phyloP scores from a whole-genome alignment of 2,797 vertebrate species.

The Masticophis lateralis region DNA sequence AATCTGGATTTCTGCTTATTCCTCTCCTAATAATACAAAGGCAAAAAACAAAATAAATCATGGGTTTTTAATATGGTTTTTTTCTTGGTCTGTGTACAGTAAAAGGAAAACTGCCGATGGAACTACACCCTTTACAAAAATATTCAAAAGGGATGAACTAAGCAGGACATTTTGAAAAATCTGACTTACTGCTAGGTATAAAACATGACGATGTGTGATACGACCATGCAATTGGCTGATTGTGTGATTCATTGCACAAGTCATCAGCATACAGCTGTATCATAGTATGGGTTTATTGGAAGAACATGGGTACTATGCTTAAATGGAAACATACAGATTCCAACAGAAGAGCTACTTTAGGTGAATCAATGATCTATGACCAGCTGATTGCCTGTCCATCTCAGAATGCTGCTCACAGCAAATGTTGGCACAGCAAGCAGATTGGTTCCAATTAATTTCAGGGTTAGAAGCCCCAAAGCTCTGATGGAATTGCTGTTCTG shows the following conservation, averaged over 20 bases:
- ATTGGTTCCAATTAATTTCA: background rate
- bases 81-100: background rate
- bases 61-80: background rate
- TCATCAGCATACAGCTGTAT: background rate
- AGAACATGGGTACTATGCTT: background rate
- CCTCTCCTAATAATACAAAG: background rate
- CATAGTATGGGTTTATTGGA: background rate
- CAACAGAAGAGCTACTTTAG: background rate
- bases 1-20: background rate
- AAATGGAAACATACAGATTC: background rate
- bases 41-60: background rate
- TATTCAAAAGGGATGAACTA: background rate
- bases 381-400: background rate
- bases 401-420: background rate
- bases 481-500: background rate
- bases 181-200: background rate
- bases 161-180: background rate
- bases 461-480: background rate
- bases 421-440: background rate
- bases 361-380: background rate
- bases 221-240: background rate
- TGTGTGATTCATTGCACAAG: background rate
- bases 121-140: background rate
- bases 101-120: background rate
- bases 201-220: background rate